Percentiles rank a stretch among this genome's conserved stretches.
These are phyloP conservation scores for Gallinago nigripennis DNA, from an alignment of 2,797 vertebrate genomes.

Conservation along the genomic window DNA sequence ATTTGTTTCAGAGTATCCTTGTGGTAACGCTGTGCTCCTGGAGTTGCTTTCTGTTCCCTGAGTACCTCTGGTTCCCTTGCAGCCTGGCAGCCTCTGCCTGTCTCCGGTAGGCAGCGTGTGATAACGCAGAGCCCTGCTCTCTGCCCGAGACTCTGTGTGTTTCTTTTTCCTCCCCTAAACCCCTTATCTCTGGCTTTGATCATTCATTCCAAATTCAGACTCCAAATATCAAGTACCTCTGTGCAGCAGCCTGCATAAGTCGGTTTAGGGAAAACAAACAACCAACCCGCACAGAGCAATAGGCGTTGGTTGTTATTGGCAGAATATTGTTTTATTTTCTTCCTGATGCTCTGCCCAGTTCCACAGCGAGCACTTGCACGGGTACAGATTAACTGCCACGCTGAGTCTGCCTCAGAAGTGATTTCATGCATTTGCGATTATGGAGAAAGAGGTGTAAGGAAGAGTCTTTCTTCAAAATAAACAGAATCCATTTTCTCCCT, in stretches of 20 bases:
- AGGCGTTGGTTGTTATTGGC: not conserved
- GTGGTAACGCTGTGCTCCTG: not conserved
- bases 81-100: not conserved
- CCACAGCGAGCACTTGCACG: not conserved
- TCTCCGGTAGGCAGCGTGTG: not conserved
- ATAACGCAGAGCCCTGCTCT: not conserved
- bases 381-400: constrained; percentile 43
- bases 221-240: not conserved
- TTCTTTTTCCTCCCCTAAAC: not conserved
- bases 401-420: not conserved
- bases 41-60: not conserved
- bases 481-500: constrained; percentile 55
- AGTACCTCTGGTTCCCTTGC: not conserved
- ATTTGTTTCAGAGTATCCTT: constrained; percentile 3
- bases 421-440: constrained; percentile 11
- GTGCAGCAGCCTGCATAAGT: not conserved
- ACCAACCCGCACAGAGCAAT: fast-evolving
- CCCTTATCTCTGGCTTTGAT: not conserved
- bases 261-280: not conserved
- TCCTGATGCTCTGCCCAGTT: not conserved
- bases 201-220: not conserved
- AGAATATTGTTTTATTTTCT: not conserved
- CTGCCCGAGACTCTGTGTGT: no score
- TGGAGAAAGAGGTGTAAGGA: constrained; percentile 37
- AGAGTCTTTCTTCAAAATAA: constrained; percentile 56